Evolutionary conservation across 2,113 vertebrate genomes (phyloP).

Genomic region (Datnioides undecimradiatus): DNA sequence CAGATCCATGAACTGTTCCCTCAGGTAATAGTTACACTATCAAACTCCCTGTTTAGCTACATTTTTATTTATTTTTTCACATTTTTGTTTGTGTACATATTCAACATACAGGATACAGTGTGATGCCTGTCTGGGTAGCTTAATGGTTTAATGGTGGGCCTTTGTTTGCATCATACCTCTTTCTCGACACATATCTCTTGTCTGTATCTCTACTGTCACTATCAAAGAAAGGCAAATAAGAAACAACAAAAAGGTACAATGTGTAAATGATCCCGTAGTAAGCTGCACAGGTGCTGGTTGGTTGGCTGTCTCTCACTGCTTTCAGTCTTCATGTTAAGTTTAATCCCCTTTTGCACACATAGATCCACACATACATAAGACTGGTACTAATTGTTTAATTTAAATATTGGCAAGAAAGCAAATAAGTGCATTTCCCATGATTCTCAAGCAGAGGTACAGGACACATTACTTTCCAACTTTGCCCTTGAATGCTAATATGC

Average conservation of each 20-base stretch:
- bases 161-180: neutral
- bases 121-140: neutral
- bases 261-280: neutral
- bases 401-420: neutral
- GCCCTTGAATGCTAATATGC: conserved; percentile 15
- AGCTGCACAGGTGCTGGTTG: neutral
- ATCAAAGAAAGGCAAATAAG: neutral
- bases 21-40: neutral
- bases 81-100: neutral
- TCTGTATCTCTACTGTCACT: neutral
- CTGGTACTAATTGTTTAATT: neutral
- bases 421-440: neutral
- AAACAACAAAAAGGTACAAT: too few species aligned
- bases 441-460: conserved; percentile 7
- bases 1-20: neutral
- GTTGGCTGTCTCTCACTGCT: neutral
- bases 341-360: neutral
- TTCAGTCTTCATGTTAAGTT: neutral
- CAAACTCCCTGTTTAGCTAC: too few species aligned
- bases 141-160: neutral
- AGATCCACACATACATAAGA: neutral
- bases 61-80: too few species aligned
- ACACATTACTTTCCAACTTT: neutral
- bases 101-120: neutral
- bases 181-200: neutral